Base-by-base conservation (phyloP, 2,113 vertebrate genomes). In the Chamaetylas fuelleborni region DNA sequence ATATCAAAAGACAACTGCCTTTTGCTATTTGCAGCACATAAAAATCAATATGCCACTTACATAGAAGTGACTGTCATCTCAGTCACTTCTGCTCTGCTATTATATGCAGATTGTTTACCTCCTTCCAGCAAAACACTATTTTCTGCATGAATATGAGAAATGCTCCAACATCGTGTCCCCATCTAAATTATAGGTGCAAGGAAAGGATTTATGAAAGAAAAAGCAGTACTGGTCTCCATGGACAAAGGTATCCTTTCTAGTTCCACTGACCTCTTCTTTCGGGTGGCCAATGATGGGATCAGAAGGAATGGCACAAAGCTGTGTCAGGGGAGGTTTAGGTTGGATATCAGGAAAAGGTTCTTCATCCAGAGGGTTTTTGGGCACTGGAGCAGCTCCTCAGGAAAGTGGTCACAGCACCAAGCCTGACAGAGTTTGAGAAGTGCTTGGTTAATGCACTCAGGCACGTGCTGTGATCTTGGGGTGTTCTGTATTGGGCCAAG, bases 41-140 rank as follows among this genome's bases (percentile, higher is more conserved):
- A 91, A 95, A 90, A 73, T 80, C 85, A 86, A 61, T 86, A 53
- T 82, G 71, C 71, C 23, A 5, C 74, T 94, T 80, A 64, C 48
- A 12, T 23, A 53, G 76, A 61, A 72, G 57, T 84, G 80, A 51
- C 66, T 89, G 70, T 77, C 78, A 87, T 34, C 69, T 60, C 78
- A 79, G 92, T 54, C 92, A 71, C 31, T 88, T 66, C 69, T 89
- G 56, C 73, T 87, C 81, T 88, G 77, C 81, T 90, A n/a, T 84
- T 87, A 69, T 2, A 2, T 61, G 69, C 81, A 84, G 60, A 50
- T 73, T 34, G 34, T 65, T 89, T 78, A 43, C 81, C 34, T 89
- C 76, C 81, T 85, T 74, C 45, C 42, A 60, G 81, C 65, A 79
- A 60, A 91, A 87, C 6, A 4, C 26, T 83, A 3, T 89, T 93